Evolutionary conservation across 2,888 invertebrate species (phyloP), one percentile per base, ranked within the genome.

Genomic region (Pyralis farinalis): DNA sequence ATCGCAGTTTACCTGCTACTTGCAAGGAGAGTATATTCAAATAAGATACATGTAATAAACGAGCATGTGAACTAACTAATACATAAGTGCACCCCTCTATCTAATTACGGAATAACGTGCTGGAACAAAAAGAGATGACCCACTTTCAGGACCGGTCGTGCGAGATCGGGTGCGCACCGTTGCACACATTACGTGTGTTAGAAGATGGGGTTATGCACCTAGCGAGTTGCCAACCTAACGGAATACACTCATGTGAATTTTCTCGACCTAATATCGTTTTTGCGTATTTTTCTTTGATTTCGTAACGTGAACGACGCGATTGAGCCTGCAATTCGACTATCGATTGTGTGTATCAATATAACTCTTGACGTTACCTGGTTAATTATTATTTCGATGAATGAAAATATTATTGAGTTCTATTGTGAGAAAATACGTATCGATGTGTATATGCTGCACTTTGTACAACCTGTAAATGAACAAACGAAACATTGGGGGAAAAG

Each of bases 51-150:
- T 56, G 11, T 59, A 52, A 56, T 53, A 58, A 55, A 58, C 58
- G 54, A 55, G 55, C 52, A 55, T 57, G 54, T 51, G 53, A 57
- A 63, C 59, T 61, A 55, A 64, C 16, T 16, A 16, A 58, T 50
- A 53, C 49, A 51, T 57, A 53, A 62, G 61, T 58, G 65, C 60
- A 65, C 71, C 71, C 81, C 79, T 85, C 79, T 77, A 74, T 85
- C 85, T 86, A 83, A 87, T 89, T 90, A 84, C 85, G 77, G 86
- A 81, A 85, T 82, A 82, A 65, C 70, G 80, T 78, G 76, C 77
- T 81, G 78, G 77, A 89, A 87, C 86, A 89, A 89, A 89, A 90
- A 89, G 87, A 86, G 85, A 88, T 86, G 87, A 79, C 90, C 89
- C 67, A 89, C 78, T 82, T 90, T 81, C 71, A 62, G 68, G 78